Conservation (phyloP, 2,888 invertebrate genomes). For the Yponomeuta plumbellus region DNA sequence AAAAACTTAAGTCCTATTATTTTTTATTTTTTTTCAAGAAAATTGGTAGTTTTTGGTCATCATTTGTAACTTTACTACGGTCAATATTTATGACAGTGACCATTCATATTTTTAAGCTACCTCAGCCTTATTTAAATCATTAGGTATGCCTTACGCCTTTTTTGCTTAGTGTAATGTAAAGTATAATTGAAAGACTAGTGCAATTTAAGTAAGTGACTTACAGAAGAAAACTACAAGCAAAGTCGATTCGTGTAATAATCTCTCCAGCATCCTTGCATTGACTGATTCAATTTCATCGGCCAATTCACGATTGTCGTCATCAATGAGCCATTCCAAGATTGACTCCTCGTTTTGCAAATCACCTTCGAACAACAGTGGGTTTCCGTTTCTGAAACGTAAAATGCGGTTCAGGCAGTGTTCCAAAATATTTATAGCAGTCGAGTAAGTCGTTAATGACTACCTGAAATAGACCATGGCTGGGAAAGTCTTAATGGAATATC, state of each 20-base stretch:
- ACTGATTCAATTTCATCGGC: constrained; percentile 96
- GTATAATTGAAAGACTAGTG: too few species aligned
- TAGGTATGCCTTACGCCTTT: neutral
- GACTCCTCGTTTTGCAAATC: constrained; percentile 95
- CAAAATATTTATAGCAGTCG: neutral
- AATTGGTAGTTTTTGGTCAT: too few species aligned
- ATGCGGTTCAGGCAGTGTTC: neutral
- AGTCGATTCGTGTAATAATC: constrained; percentile 89
- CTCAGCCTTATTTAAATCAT: too few species aligned
- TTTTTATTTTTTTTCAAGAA: too few species aligned
- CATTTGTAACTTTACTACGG: too few species aligned
- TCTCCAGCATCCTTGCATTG: constrained; percentile 91
- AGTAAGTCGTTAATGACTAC: constrained; percentile 50
- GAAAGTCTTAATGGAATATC: constrained; percentile 95
- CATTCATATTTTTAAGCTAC: too few species aligned
- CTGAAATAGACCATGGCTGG: constrained; percentile 94
- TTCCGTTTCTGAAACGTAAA: constrained; percentile 81
- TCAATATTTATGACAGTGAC: too few species aligned
- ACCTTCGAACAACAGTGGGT: constrained; percentile 92
- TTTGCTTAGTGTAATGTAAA: neutral
- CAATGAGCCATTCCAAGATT: constrained; percentile 93
- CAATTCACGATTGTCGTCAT: constrained; percentile 94
- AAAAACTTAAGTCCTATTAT: too few species aligned
- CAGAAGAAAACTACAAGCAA: constrained; percentile 94
- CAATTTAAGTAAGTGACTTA: constrained; percentile 60